Evolutionary conservation across 2,888 invertebrate species (phyloP).

Genomic region (Teinopalpus imperialis): DNA sequence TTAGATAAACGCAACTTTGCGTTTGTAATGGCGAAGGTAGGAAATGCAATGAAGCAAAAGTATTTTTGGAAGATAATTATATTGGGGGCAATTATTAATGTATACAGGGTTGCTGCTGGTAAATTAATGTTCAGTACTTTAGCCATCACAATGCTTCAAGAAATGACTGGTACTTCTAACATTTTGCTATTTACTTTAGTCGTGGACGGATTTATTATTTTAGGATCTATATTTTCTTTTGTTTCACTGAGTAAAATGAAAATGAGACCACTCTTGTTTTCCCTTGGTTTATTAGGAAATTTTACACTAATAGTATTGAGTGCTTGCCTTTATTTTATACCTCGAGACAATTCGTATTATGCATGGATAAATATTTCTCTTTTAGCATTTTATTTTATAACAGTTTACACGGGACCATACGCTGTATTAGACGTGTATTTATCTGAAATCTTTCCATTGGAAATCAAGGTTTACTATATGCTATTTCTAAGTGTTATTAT

Average conservation of each 20-base stretch:
- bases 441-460: conserved; percentile 33
- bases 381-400: conserved; percentile 29
- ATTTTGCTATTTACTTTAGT: conserved; percentile 29
- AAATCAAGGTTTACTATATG: conserved; percentile 30
- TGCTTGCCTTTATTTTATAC: conserved; percentile 27
- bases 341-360: conserved; percentile 7
- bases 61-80: conserved; percentile 31
- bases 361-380: conserved; percentile 26
- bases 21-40: neutral
- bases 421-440: conserved; percentile 31
- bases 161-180: conserved; percentile 30
- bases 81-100: conserved; percentile 21
- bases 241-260: conserved; percentile 28
- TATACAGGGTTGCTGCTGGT: conserved; percentile 27
- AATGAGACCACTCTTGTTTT: conserved; percentile 31
- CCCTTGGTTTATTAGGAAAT: conserved; percentile 26
- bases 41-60: conserved; percentile 21
- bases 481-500: conserved; percentile 27
- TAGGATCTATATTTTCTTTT: conserved; percentile 29
- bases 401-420: conserved; percentile 28
- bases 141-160: conserved; percentile 30
- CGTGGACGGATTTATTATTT: conserved; percentile 27
- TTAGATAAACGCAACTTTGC: neutral
- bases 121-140: conserved; percentile 29
- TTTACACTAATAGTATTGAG: conserved; percentile 27